A percentile compares a stretch with the other conserved stretches of the same genome.
phyloP scores from a whole-genome alignment of 2,113 vertebrate genomes.

The Euleptes europaea region DNA sequence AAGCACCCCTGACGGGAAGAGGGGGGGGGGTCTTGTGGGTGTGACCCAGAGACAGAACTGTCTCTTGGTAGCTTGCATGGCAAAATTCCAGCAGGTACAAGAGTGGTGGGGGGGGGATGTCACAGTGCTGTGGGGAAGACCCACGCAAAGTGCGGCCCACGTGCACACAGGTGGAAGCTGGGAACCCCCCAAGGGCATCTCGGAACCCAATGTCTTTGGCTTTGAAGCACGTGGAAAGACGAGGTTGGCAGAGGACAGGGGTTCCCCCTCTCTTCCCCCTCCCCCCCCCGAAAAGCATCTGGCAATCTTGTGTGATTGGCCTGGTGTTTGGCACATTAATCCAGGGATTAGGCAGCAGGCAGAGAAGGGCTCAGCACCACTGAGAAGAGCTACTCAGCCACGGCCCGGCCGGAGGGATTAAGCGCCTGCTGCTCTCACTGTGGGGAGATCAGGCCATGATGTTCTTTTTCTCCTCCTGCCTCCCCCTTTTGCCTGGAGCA shows the following conservation, averaged over 20 bases:
- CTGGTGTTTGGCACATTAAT: not conserved
- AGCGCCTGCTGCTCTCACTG: not conserved
- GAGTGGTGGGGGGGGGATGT: not conserved
- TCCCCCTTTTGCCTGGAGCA: not conserved
- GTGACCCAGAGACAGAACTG: too few relatives aligned
- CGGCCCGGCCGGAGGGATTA: not conserved
- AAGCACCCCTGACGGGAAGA: too few relatives aligned
- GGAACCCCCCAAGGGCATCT: not conserved
- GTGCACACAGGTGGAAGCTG: not conserved
- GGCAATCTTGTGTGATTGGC: not conserved
- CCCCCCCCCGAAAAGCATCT: not conserved
- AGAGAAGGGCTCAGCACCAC: not conserved
- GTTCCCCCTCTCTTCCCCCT: too few relatives aligned
- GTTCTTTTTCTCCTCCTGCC: too few relatives aligned
- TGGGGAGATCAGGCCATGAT: not conserved
- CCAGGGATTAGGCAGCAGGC: not conserved
- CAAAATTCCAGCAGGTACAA: too few relatives aligned
- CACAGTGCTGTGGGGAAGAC: not conserved
- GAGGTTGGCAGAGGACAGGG: too few relatives aligned
- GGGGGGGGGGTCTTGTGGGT: too few relatives aligned
- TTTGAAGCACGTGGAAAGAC: too few relatives aligned
- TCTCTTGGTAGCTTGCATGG: too few relatives aligned
- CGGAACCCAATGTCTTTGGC: not conserved
- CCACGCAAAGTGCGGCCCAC: not conserved
- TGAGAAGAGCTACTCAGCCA: not conserved